These are phyloP conservation scores for Ianthella basta DNA, from an alignment of 37 sponge, comb jelly and placozoan species.

Conservation along the genomic window DNA sequence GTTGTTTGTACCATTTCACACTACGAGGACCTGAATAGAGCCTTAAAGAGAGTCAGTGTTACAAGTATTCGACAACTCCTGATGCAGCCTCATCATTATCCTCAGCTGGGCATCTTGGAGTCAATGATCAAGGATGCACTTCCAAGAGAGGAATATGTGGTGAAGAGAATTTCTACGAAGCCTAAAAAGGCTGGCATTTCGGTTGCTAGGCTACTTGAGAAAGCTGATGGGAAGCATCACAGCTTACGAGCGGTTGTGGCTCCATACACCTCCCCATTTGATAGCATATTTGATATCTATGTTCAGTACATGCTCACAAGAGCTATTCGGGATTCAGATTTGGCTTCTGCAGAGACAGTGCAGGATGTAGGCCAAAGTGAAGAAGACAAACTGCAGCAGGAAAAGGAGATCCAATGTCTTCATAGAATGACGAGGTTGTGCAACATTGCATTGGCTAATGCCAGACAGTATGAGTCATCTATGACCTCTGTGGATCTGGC, in stretches of 20 bases:
- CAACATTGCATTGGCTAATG: too few species aligned
- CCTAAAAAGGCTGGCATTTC: neutral
- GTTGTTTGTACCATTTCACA: too few species aligned
- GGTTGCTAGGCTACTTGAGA: neutral
- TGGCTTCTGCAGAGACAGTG: too few species aligned
- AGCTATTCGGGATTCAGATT: neutral
- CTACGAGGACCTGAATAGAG: too few species aligned
- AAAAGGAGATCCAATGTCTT: too few species aligned
- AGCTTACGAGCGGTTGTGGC: neutral
- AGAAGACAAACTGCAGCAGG: too few species aligned
- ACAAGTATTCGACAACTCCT: neutral
- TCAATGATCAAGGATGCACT: constrained; percentile 1
- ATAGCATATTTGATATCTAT: constrained; percentile 5
- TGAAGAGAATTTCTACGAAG: neutral
- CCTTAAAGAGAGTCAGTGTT: neutral
- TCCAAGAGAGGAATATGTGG: constrained; percentile 14
- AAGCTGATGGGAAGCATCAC: neutral
- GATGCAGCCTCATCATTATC: neutral
- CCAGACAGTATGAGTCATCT: too few species aligned
- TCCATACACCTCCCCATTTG: constrained; percentile 23
- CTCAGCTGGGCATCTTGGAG: neutral
- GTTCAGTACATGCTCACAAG: neutral
- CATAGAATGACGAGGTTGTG: too few species aligned
- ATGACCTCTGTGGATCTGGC: constrained; percentile 1
- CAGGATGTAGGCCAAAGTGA: too few species aligned